Percentiles rank a stretch among this genome's conserved stretches.
These are phyloP conservation scores for Euproctis similis DNA, from an alignment of 2,888 invertebrate genomes.

Conservation along the genomic window DNA sequence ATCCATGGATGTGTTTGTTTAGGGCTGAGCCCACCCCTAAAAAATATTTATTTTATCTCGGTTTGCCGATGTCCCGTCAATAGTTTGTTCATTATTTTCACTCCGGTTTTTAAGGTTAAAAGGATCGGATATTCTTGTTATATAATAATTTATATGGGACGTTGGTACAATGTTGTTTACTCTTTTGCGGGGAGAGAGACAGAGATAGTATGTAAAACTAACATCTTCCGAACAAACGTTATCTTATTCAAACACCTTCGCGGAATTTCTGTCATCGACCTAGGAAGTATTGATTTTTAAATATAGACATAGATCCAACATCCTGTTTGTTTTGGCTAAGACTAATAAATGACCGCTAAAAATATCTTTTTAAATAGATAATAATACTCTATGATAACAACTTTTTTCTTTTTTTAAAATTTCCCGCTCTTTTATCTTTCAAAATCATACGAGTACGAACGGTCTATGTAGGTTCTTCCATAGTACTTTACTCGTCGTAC, in stretches of 20 bases:
- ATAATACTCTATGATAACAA: too few relatives aligned
- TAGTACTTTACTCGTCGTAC: too few relatives aligned
- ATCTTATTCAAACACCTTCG: conserved; percentile 67
- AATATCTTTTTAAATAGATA: too few relatives aligned
- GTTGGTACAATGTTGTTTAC: too few relatives aligned
- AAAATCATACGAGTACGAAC: too few relatives aligned
- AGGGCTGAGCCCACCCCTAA: conserved; percentile 74
- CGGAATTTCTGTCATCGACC: conserved; percentile 54
- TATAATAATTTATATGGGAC: conserved; percentile 64
- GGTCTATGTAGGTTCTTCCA: too few relatives aligned
- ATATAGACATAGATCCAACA: conserved; percentile 37
- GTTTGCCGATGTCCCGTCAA: conserved; percentile 74
- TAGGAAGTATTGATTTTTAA: conserved; percentile 54
- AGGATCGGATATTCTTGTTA: conserved; percentile 61
- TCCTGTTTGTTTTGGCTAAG: conserved; percentile 49
- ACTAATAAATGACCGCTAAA: conserved; percentile 21
- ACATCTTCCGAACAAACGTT: conserved; percentile 59
- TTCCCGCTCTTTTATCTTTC: too few relatives aligned
- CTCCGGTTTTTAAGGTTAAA: conserved; percentile 57
- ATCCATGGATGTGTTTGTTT: conserved; percentile 72
- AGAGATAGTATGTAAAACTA: conserved; percentile 63
- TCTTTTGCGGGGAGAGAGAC: too few relatives aligned
- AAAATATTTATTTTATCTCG: conserved; percentile 75
- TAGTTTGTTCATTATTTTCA: conserved; percentile 70
- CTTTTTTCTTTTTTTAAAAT: too few relatives aligned